Evolutionary conservation across 1,140 invertebrate species (phyloP), one percentile per base, ranked within the genome.

Genomic region (Mizuhopecten yessoensis): DNA sequence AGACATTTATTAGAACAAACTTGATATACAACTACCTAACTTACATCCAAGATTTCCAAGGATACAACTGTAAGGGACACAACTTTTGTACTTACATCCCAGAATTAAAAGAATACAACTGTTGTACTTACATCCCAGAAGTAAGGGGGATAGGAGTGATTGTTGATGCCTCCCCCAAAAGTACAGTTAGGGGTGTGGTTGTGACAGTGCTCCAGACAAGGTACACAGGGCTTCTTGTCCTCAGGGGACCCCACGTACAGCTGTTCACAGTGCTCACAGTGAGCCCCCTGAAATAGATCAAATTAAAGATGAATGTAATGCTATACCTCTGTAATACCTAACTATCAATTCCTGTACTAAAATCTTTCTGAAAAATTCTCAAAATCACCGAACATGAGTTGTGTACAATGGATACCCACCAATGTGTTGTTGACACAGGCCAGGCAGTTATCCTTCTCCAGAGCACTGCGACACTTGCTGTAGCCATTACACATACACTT

Each of bases 401-500:
- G n/a, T n/a, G n/a, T n/a, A n/a, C n/a, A n/a, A n/a, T n/a, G n/a
- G n/a, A n/a, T n/a, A n/a, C 94, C 94, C 95, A 98, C 97, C 98
- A 98, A 98, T 0, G 99, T 99, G 95, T 99, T 99, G 95, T 99
- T 99, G 91, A 98, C 97, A 96, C 99, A 99, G 95, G 98, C 96
- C 15, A 98, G 96, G 96, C 99, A 99, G 45, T 97, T 97, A 94
- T 98, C 98, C 86, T 99, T 97, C 93, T 98, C 97, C 95, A 98
- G 98, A 7, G 98, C 98, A 20, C 98, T 98, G 92, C 97, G 98
- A 96, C 99, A 99, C 94, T 99, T 97, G 89, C 98, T 98, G 96
- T 99, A 99, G 0, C 98, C 98, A 96, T 99, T 99, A 96, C 99
- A 99, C 95, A 98, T 97, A 96, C 99, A 99, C 95, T 98, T 98